Evolutionary conservation across 2,797 vertebrate genomes (phyloP).

Genomic region (Peromyscus eremicus): DNA sequence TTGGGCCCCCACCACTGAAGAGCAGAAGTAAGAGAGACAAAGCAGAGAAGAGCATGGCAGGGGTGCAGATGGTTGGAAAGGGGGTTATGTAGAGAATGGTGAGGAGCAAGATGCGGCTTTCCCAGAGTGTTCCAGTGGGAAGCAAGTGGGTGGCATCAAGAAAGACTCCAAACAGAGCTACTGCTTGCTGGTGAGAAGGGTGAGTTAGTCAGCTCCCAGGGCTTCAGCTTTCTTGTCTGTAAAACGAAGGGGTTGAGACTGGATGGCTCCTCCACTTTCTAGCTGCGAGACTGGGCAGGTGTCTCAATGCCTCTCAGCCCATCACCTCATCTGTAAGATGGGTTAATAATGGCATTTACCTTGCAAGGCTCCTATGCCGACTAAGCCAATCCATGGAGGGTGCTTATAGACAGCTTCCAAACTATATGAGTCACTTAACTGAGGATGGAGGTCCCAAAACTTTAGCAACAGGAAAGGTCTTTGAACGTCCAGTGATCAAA

Average conservation of each 20-base stretch:
- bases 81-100: no score
- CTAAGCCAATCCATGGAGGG: neutral
- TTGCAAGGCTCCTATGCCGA: neutral
- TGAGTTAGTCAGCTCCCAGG: neutral
- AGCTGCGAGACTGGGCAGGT: neutral
- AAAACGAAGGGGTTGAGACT: neutral
- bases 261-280: neutral
- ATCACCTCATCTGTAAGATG: neutral
- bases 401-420: neutral
- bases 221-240: neutral
- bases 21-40: neutral
- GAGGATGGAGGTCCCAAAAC: neutral
- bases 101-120: neutral
- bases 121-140: neutral
- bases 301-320: neutral
- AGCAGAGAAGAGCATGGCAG: neutral
- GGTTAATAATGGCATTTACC: neutral
- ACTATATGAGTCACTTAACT: neutral
- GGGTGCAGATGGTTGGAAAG: accelerated
- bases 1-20: neutral
- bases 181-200: neutral
- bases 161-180: neutral
- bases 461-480: neutral
- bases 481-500: neutral
- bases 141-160: neutral